Evolutionary conservation across 2,113 vertebrate genomes (phyloP), one percentile per base, ranked within the genome.

Genomic region (Marmota flaviventris): DNA sequence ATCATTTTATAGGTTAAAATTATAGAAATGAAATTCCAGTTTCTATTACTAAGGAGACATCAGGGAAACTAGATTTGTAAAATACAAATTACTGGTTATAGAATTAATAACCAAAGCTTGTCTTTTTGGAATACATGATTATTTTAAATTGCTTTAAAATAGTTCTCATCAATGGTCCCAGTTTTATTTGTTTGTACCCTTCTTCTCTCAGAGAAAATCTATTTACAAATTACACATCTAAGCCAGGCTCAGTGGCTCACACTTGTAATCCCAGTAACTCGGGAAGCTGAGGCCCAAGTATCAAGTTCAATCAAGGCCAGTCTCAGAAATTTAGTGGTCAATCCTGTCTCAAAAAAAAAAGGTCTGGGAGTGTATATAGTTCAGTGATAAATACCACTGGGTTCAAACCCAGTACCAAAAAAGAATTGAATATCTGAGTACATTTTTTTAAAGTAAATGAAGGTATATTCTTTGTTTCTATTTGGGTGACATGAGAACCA

Each of bases 121-220:
- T 83, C 29, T 78, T 96, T 95, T 72, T 48, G 53, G n/a, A 93
- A 89, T 2, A 90, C 7, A 45, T 89, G 34, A 45, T 76, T 56
- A 94, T 53, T 42, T 29, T 89, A 82, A 82, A 81, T 17, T 73
- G 27, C 27, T 85, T 89, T 67, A 61, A 85, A 89, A 4, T 89
- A 29, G 20, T 79, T 96, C 86, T 86, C 42, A 51, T 65, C 70
- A 9, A 34, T 85, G 34, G 83, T n/a, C 4, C 8, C 70, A 79
- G 10, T 93, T 97, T 93, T 58, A 91, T n/a, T 81, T 87, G 67
- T 32, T 72, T 72, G 77, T 72, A 91, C 61, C 61, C 61, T 53
- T 18, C 37, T 67, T 73, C 79, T 24, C 83, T 39, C 79, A 82
- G 8, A 78, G 37, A 70, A 91, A 56, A 91, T 92, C 5, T 72